Base-by-base conservation (phyloP, 2,797 vertebrate genomes). In the Philypnodon macrostomus region DNA sequence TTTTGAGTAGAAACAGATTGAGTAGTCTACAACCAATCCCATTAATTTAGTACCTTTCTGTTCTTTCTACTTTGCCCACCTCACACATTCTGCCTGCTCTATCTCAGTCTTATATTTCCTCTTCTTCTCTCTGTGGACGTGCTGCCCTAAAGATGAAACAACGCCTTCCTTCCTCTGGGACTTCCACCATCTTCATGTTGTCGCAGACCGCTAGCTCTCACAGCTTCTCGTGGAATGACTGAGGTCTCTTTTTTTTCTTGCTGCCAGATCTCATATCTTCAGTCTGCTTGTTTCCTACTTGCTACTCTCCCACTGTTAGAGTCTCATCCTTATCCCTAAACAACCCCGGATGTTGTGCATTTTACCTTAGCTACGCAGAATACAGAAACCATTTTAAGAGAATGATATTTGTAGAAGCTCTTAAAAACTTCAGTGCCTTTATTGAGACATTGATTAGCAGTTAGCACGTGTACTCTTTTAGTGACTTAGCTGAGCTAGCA, bases 201-300 rank as follows among this genome's bases (percentile, higher is more conserved):
- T 98, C 96, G 84, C 96, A 99, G 95, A 98, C 95, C 62, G 85
- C 95, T 92, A 98, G 95, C 92, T 93, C 92, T 93, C 96, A 97
- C 93, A 96, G 93, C 92, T 98, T 98, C 93, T 95, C 96, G 84
- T 98, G 96, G 96, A 99, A 90, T 93, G 94, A 98, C 93, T 97
- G 95, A 99, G 95, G 96, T 98, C 92, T 97, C 88, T 85, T 53
- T 82, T 61, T 18, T 39, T n/a, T n/a, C n/a, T n/a, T n/a, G n/a
- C n/a, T n/a, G n/a, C n/a, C n/a, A n/a, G n/a, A n/a, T n/a, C n/a
- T n/a, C n/a, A n/a, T n/a, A n/a, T n/a, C n/a, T n/a, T n/a, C n/a
- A n/a, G n/a, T 67, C 44, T 69, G 75, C 79, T 79, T 64, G 77
- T 68, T 66, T 81, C 60, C 66, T 62, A 45, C 59, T 47, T 80